Base-by-base conservation (phyloP, 2,113 vertebrate species). In the Nyctereutes procyonoides region DNA sequence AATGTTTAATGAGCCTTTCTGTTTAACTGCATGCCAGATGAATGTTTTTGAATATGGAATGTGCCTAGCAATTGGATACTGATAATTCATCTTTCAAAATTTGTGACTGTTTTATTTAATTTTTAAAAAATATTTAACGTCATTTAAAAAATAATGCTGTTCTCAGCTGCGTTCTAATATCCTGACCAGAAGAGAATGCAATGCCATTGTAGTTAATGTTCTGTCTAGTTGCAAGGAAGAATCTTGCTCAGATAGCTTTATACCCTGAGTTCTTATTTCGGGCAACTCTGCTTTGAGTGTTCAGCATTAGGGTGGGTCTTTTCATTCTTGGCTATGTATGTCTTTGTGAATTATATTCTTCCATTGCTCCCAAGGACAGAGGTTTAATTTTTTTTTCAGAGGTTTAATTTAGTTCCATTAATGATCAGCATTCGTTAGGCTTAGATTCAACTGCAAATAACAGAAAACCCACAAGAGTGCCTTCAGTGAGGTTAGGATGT, bases 21-120 rank as follows among this genome's bases (percentile, higher is more conserved):
- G 19, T 86, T 62, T 96, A 90, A 89, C 22, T 80, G 32, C 28
- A 74, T 95, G 56, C 9, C 32, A 67, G 60, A 55, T 85, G 79
- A 71, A n/a, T 53, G 15, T 95, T 20, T 65, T 53, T 73, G 83
- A 94, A 96, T 97, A 92, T 92, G 26, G 24, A 87, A 53, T n/a
- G 26, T 26, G 12, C 15, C 28, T 82, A 71, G 60, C 63, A 80
- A n/a, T 96, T 96, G 80, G 38, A n/a, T 93, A 67, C 26, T 32
- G 15, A 58, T 92, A 86, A 74, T 94, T 85, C 53, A 73, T 19
- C 32, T 80, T 58, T n/a, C 10, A 88, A 84, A 77, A 81, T 12
- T 51, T 65, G 56, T 86, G 43, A 43, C 56, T 67, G 10, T 43
- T 88, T 85, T 60, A 74, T 55, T 80, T 53, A 76, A 79, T 80